Evolutionary conservation across 1,140 invertebrate genomes (phyloP), one percentile per base, ranked within the genome.

Genomic region (Aethina tumida): DNA sequence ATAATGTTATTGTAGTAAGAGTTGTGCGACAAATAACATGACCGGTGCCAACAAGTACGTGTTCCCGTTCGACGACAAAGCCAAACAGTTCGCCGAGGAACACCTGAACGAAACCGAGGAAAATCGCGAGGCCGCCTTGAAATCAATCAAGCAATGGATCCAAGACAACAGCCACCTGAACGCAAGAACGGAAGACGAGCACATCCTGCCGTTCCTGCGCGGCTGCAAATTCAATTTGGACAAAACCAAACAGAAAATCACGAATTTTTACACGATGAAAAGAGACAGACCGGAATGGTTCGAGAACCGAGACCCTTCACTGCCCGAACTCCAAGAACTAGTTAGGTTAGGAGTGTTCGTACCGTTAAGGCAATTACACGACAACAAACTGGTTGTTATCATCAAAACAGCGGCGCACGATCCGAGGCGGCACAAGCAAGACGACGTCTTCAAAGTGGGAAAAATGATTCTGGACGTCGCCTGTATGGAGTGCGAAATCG

Each of bases 161-260:
- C 4, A 44, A 13, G 47, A 52, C 24, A 43, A 47, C 14, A 27
- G 39, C 14, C 27, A 48, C 14, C 27, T 56, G 17, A 22, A 45
- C n/a, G 50, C 43, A 8, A 38, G 50, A 15, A 34, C 24, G 12
- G 70, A 77, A 39, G 69, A 71, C 22, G 65, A 68, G 36, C 68
- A 66, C 15, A 60, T 79, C 7, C 41, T 75, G 10, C 66, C 72
- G 21, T 81, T 80, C 56, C 47, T 80, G 21, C 60, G 75, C 24
- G 64, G 65, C 14, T 73, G 72, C 32, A 79, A 80, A 55, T 79
- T 70, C 48, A 62, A 77, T 43, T 35, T 70, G 0, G 68, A 73
- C 5, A 66, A 60, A 45, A 60, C 71, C 0, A 74, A 77, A 47
- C 55, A 37, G 16, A 79, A 76, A 50, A 49, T 79, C 0, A 58